These are phyloP conservation scores for Drosophila vallismaia DNA, from an alignment of 2,888 invertebrate genomes.

Conservation along the genomic window DNA sequence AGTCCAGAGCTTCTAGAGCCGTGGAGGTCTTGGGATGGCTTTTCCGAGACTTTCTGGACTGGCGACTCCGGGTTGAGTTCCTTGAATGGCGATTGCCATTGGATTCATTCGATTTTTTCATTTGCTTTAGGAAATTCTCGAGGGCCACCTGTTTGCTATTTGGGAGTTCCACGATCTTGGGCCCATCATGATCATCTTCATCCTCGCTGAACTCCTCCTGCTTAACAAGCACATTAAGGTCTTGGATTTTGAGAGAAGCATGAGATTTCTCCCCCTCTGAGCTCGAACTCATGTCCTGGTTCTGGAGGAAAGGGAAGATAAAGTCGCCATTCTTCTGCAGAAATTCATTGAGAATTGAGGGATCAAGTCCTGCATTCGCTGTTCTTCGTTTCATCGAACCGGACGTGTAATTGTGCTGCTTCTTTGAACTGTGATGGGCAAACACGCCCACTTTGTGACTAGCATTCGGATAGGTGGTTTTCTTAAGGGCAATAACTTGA, in stretches of 20 bases:
- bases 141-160: conserved; percentile 71
- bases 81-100: conserved; percentile 80
- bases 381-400: conserved; percentile 76
- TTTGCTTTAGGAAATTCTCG: conserved; percentile 77
- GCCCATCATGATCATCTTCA: conserved; percentile 63
- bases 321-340: conserved; percentile 82
- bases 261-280: conserved; percentile 83
- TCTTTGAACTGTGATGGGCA: conserved; percentile 78
- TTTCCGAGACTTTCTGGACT: conserved; percentile 73
- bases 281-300: conserved; percentile 83
- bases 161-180: conserved; percentile 68
- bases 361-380: conserved; percentile 81
- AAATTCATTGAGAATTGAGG: conserved; percentile 81
- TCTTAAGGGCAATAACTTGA: conserved; percentile 86
- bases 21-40: conserved; percentile 37
- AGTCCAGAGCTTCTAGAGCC: conserved; percentile 43
- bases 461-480: conserved; percentile 82
- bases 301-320: conserved; percentile 83
- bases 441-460: conserved; percentile 82
- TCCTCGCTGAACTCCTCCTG: conserved; percentile 79
- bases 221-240: conserved; percentile 82
- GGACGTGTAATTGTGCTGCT: conserved; percentile 60
- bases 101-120: conserved; percentile 77
- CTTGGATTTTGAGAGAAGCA: conserved; percentile 83
- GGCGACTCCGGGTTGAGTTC: conserved; percentile 82